Evolutionary conservation across 1,140 invertebrate species (phyloP), one percentile per base, ranked within the genome.

Genomic region (Euborellia annulipes): DNA sequence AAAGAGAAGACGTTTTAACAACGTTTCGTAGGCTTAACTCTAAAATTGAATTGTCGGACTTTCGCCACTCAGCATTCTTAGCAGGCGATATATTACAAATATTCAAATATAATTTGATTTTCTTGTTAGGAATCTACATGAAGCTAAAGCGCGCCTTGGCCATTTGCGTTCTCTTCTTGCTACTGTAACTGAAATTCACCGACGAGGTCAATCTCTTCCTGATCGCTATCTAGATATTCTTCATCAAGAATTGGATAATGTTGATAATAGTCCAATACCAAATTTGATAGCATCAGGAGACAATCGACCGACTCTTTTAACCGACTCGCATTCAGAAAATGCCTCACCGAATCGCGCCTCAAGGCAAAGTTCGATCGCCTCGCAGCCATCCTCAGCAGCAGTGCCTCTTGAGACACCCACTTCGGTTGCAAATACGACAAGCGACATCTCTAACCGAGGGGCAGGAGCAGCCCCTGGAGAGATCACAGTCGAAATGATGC

Each of bases 151-250:
- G 2, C 39, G 41, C 3, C 22, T 50, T 8, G 21, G 30, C 3
- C 49, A 50, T 3, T 36, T 50, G n/a, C 45, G 46, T 16, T 38
- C 42, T n/a, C 34, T 50, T 14, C 23, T 50, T 16, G 41, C 34
- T 11, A 22, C 37, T 13, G 45, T 50, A 3, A 32, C 27, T 22
- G 41, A 46, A 2, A 27, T 32, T 19, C 45, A 32, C 3, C 42
- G 23, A 3, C 27, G 40, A 19, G 49, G 49, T 13, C 36, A 43
- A 18, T 11, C 40, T 20, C 13, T 46, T 11, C 36, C 49, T 32
- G 49, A 50, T 7, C 45, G 47, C 8, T 50, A 47, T 36, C 11
- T 42, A 20, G 36, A 50, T 4, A 21, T 47, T 16, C n/a, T 49
- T 13, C 34, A 40, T 11, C 14, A 41, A 21, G 47, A 48, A 14